Evolutionary conservation across 2,888 invertebrate species (phyloP), one percentile per base, ranked within the genome.

Genomic region (Pyrrhia umbra): DNA sequence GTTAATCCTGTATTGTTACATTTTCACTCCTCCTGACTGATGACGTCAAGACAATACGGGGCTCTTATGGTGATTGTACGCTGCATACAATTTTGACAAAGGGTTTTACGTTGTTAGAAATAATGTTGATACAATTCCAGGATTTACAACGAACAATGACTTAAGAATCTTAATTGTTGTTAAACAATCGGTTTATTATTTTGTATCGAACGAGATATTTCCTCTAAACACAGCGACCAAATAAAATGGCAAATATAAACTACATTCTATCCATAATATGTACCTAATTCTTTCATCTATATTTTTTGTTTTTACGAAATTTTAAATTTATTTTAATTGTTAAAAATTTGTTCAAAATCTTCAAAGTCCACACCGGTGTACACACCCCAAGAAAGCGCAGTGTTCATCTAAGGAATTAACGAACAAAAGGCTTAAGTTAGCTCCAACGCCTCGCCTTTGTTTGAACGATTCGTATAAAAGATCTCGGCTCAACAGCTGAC

Each of bases 1-100:
- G 93, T 87, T 94, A 92, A 94, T 93, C 92, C 89, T 70, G 88
- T 85, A 94, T 94, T 95, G 94, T 94, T 91, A 91, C 90, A 88
- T 93, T 93, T 93, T 92, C 92, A 84, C 86, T 85, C 82, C 81
- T 88, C 84, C 82, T 92, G 92, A 93, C 89, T 90, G 92, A 93
- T 93, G 93, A 90, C 88, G 91, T 88, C 91, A 90, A 89, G 88
- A 94, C 92, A 93, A 93, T 92, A 87, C 87, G 85, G 83, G 85
- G 85, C 87, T 91, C 88, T 88, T 86, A 88, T 77, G 86, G 79
- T 85, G 64, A 15, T 40, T 60, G 85, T 89, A 90, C 89, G 92
- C 83, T 85, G 83, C 56, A 18, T 56, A 61, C 60, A 18, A 57
- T 50, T 47, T 63, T 46, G 18, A 45, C 57, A 15, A 34, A 56